A percentile compares a stretch with the other conserved stretches of the same genome.
Conservation (phyloP, 2,888 invertebrate genomes). For the Callosobruchus maculatus region DNA sequence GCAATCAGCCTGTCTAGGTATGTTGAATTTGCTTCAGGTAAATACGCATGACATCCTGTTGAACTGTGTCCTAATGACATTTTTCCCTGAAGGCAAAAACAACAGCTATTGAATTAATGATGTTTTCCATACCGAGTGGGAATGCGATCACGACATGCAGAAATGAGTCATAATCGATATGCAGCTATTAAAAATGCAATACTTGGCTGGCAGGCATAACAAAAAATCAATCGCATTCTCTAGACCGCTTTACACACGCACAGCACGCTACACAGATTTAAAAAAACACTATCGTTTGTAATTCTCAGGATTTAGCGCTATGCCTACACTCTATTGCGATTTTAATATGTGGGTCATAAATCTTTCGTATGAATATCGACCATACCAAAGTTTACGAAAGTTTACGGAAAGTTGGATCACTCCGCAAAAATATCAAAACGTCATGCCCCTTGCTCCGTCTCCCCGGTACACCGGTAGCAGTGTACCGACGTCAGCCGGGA, state of each 20-base stretch:
- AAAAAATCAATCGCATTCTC: background rate
- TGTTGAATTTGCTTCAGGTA: background rate
- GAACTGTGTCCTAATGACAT: background rate
- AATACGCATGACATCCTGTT: background rate
- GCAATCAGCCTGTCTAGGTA: background rate
- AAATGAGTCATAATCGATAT: background rate
- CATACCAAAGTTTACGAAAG: background rate
- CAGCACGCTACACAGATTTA: background rate
- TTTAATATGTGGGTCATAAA: background rate
- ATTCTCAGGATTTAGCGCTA: background rate
- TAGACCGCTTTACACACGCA: background rate
- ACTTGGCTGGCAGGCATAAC: background rate
- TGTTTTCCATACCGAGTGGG: background rate
- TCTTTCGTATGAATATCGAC: background rate
- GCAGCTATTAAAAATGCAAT: background rate
- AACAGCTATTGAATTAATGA: background rate
- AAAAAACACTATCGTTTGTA: background rate
- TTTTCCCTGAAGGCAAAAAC: background rate
- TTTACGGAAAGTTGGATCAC: too few relatives aligned
- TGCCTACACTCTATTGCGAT: background rate
- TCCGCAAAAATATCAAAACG: too few relatives aligned
- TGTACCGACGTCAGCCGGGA: too few relatives aligned
- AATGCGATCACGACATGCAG: background rate
- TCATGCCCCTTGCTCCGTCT: too few relatives aligned
- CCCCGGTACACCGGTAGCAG: too few relatives aligned